Evolutionary conservation across 2,797 vertebrate genomes (phyloP).

Genomic region (Spondyliosoma cantharus): DNA sequence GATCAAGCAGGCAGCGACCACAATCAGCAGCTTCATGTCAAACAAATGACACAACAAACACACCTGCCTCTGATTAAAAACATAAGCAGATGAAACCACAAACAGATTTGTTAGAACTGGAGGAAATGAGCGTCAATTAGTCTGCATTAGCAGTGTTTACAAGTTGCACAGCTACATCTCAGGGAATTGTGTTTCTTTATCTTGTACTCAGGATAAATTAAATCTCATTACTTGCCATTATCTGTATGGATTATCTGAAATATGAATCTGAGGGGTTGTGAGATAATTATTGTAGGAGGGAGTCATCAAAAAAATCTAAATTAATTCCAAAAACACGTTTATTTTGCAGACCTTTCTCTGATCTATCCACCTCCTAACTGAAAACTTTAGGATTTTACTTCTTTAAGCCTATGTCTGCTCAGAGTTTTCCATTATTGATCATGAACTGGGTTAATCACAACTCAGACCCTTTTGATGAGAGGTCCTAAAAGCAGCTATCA

Average conservation of each 20-base stretch:
- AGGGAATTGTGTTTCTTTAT: neutral
- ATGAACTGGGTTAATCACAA: neutral
- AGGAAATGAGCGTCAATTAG: constrained; percentile 34
- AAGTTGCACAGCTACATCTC: constrained; percentile 9
- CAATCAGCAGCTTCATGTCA: constrained; percentile 14
- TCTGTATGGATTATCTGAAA: no score
- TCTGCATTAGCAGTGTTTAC: neutral
- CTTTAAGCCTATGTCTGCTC: neutral
- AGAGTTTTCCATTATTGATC: no score
- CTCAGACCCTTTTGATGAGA: neutral
- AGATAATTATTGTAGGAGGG: neutral
- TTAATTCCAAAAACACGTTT: neutral
- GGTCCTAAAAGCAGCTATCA: neutral
- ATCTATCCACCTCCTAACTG: neutral
- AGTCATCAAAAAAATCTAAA: neutral
- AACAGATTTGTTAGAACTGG: constrained; percentile 19
- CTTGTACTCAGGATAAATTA: neutral
- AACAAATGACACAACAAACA: constrained; percentile 28
- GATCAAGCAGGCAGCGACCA: neutral
- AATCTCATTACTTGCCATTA: neutral
- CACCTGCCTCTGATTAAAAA: neutral
- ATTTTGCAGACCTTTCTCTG: neutral
- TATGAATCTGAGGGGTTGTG: neutral
- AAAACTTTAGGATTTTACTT: neutral
- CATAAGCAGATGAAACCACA: constrained; percentile 19